Evolutionary conservation across 2,797 vertebrate species (phyloP).

Genomic region (Aselliscus stoliczkanus): DNA sequence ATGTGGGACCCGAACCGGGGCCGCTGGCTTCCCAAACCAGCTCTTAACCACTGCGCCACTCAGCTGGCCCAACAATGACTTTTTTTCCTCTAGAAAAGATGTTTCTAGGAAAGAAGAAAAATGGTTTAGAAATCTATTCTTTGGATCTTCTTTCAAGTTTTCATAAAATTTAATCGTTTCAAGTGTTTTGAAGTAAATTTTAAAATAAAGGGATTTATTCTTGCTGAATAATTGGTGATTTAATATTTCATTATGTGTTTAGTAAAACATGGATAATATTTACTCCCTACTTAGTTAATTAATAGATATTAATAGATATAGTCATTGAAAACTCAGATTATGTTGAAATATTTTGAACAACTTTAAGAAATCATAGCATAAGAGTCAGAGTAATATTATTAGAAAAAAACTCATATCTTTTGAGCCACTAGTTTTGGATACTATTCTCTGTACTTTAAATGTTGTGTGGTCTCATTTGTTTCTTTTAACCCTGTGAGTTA

Average conservation of each 20-base stretch:
- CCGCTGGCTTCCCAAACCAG: no score
- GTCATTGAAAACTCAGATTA: background rate
- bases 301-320: background rate
- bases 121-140: background rate
- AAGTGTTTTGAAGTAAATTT: slow-evolving; percentile 34
- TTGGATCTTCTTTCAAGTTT: background rate
- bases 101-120: background rate
- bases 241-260: slow-evolving; percentile 9
- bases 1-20: no score
- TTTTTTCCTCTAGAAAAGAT: background rate
- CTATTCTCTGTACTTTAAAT: background rate
- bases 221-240: background rate
- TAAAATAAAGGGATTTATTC: background rate
- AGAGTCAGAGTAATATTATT: background rate
- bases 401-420: background rate
- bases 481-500: slow-evolving; percentile 12
- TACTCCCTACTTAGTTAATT: background rate
- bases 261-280: background rate
- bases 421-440: background rate
- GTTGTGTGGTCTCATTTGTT: background rate
- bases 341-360: background rate
- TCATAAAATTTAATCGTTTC: background rate
- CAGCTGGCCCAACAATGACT: background rate
- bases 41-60: no score
- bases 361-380: background rate